Base-by-base conservation (phyloP, 2,797 vertebrate species). In the Enteromius fasciolatus region DNA sequence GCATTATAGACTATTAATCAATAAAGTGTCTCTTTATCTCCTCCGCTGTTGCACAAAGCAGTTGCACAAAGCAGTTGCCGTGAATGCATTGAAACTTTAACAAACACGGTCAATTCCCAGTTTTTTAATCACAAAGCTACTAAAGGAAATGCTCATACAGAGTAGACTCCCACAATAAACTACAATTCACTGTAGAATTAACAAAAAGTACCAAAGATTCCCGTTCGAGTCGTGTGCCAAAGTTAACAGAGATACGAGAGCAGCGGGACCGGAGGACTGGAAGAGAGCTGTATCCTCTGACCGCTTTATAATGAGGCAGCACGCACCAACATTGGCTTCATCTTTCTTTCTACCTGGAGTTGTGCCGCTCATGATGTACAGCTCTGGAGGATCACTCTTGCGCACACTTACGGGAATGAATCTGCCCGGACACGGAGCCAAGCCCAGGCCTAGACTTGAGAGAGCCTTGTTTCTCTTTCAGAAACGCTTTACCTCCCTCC, bases 381-480 rank as follows among this genome's bases (percentile, higher is more conserved):
- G 10, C 33, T 31, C 41, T 8, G 66, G 46, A 67, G 69, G 80
- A 85, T 90, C 78, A 85, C 61, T 78, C 36, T 28, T 46, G 18
- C 50, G 25, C 83, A 83, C 67, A 81, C 90, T 92, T 89, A 93
- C 91, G 90, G 91, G 92, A 93, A 91, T 93, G 91, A 91, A 94
- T 95, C 81, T 93, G 93, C 92, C 94, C 91, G 91, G 93, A 94
- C 92, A 93, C 80, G 87, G 89, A 91, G 83, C 89, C 89, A 86
- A 89, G 91, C 83, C 91, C 91, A 92, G 92, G 91, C 84, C 91
- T 91, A 92, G 92, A 93, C 94, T 89, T 93, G 93, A 94, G 90
- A 91, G 87, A 78, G 83, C 66, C 79, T 86, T 88, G 80, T 86
- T 90, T 88, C 86, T 83, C 80, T 39, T 83, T 28, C 87, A 89